A percentile compares a stretch with the other conserved stretches of the same genome.
Evolutionary conservation across 2,888 invertebrate genomes (phyloP).

Genomic region (Platycheirus albimanus): DNA sequence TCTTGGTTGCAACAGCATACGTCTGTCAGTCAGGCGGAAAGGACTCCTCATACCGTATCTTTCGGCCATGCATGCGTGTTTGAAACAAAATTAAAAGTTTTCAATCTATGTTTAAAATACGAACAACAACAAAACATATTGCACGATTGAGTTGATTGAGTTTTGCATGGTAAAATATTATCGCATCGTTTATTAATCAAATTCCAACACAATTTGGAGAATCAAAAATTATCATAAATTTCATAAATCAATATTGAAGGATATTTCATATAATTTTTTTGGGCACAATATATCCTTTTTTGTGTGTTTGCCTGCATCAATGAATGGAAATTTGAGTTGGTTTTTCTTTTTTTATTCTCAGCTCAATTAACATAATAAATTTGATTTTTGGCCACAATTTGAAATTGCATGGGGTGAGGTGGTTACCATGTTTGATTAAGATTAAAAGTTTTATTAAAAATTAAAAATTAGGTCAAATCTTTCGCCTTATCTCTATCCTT

Average conservation of each 20-base stretch:
- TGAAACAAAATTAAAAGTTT: too few species aligned
- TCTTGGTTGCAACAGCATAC: too few species aligned
- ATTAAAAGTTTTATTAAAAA: too few species aligned
- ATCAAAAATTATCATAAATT: background rate
- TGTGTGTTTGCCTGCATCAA: background rate
- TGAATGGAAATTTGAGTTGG: too few species aligned
- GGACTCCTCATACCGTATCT: conserved; percentile 4
- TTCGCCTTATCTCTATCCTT: too few species aligned
- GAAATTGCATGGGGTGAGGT: too few species aligned
- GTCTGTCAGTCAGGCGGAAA: conserved; percentile 21
- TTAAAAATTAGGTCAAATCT: too few species aligned
- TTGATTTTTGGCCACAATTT: background rate
- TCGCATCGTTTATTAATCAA: conserved; percentile 4
- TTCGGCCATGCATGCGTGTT: background rate
- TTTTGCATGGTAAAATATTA: conserved; percentile 4
- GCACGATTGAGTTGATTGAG: too few species aligned
- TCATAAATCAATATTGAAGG: background rate
- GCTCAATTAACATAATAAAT: background rate
- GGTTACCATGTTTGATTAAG: too few species aligned
- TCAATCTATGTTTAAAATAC: too few species aligned
- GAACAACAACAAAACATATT: too few species aligned
- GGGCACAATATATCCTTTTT: background rate
- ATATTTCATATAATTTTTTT: background rate
- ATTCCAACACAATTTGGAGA: background rate
- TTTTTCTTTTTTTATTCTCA: too few species aligned